Conservation (phyloP, 2,113 vertebrate genomes). For the Neolamprologus fasciatus region DNA sequence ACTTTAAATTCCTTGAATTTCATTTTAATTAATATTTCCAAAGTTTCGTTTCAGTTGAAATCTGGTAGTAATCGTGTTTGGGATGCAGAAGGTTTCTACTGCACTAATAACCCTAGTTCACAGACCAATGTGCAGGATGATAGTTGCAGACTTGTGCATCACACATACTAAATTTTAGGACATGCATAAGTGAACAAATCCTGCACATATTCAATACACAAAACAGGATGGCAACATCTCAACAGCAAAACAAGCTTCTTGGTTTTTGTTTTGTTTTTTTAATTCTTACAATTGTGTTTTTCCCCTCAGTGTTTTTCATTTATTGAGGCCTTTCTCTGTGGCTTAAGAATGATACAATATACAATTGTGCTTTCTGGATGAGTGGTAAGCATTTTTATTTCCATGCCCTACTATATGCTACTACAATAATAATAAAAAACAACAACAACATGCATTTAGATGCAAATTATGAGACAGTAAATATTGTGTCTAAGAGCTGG, state of each 20-base stretch:
- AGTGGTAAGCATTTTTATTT: background rate
- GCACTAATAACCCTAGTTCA: background rate
- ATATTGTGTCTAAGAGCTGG: background rate
- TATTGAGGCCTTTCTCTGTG: background rate
- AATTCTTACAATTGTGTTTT: background rate
- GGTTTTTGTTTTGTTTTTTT: background rate
- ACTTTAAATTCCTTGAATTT: background rate
- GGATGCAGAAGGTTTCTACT: background rate
- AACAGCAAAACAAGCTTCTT: background rate
- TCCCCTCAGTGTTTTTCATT: background rate
- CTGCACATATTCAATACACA: background rate
- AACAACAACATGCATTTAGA: background rate
- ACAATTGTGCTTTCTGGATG: constrained; percentile 4
- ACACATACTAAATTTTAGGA: background rate
- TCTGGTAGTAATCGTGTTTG: constrained; percentile 4
- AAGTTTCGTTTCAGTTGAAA: background rate
- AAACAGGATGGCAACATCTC: background rate
- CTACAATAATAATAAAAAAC: background rate
- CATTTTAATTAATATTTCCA: background rate
- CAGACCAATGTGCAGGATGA: background rate
- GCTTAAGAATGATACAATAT: background rate
- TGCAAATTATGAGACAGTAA: constrained; percentile 9
- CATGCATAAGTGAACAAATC: background rate
- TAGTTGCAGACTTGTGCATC: background rate
- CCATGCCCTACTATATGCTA: background rate